Percentiles rank a stretch among this genome's conserved stretches.
Conservation (phyloP, 2,797 vertebrate species). For the Sibirionetta formosa region DNA sequence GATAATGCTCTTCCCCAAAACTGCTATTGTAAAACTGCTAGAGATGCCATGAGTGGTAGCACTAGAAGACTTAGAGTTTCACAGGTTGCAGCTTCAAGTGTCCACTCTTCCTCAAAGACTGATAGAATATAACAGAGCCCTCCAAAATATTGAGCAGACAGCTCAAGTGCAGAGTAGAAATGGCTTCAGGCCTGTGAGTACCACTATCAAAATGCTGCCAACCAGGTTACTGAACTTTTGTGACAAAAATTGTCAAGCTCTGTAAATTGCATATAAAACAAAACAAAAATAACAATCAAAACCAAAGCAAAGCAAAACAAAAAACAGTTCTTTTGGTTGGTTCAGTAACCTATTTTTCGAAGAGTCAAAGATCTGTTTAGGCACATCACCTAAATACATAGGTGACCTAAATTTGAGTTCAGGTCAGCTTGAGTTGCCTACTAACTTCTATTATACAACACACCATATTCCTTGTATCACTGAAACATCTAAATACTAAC, state of each 20-base stretch:
- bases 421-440: not conserved
- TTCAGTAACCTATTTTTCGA: not conserved
- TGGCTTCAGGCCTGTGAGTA: not conserved
- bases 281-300: no score
- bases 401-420: no score
- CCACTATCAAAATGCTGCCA: not conserved
- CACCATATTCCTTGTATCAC: not conserved
- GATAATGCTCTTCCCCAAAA: not conserved
- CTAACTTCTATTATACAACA: not conserved
- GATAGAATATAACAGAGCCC: rapidly evolving
- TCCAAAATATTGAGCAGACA: not conserved
- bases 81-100: not conserved
- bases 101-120: not conserved
- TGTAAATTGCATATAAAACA: not conserved
- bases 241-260: not conserved
- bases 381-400: not conserved
- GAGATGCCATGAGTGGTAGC: not conserved
- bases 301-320: no score
- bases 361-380: not conserved
- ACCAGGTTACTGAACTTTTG: not conserved
- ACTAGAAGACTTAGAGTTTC: not conserved
- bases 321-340: no score
- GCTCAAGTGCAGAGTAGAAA: not conserved
- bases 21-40: not conserved
- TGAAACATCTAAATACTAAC: not conserved